Base-by-base conservation (phyloP, 2,113 vertebrate species). In the Urocynchramus pylzowi region DNA sequence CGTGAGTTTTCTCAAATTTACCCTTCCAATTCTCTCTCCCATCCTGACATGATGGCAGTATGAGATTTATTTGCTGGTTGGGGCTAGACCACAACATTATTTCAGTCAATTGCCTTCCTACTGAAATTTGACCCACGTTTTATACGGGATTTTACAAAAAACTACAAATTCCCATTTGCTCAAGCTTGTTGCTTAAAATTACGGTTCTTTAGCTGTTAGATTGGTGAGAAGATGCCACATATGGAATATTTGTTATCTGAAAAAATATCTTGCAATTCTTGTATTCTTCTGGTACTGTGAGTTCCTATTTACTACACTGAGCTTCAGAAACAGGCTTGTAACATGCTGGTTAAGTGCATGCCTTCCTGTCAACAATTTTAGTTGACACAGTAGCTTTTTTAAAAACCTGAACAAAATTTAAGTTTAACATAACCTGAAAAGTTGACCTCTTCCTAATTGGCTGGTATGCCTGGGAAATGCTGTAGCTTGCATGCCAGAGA, bases 361-460 rank as follows among this genome's bases (percentile, higher is more conserved):
- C 49, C 16, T 95, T 94, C 28, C 70, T 95, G 52, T 81, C 61
- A 70, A 39, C 63, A 41, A 83, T 89, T 94, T 88, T 74, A 90
- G 47, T 92, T 91, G 70, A 68, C 53, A 80, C 24, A 49, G 82
- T 56, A 70, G 52, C 8, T 19, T 52, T 28, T 65, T 53, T 64
- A 30, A 67, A 63, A 71, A 71, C 77, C 86, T 84, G 63, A 94
- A 79, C 64, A 94, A 95, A 84, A 68, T 49, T 84, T 61, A 83
- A 87, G 44, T 96, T 91, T 84, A 89, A 91, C 67, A 79, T 71
- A 97, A 59, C 88, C 94, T 94, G 57, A 49, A 67, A 94, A 88
- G 54, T 44, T 96, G 88, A 95, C 88, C 76, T 75, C 26, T 74
- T 96, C 61, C 54, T 96, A 79, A 94, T 94, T 96, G 90, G 83